Percentiles rank a stretch among this genome's conserved stretches.
These are phyloP conservation scores for Melieria omissa DNA, from an alignment of 2,888 invertebrate species.

Conservation along the genomic window DNA sequence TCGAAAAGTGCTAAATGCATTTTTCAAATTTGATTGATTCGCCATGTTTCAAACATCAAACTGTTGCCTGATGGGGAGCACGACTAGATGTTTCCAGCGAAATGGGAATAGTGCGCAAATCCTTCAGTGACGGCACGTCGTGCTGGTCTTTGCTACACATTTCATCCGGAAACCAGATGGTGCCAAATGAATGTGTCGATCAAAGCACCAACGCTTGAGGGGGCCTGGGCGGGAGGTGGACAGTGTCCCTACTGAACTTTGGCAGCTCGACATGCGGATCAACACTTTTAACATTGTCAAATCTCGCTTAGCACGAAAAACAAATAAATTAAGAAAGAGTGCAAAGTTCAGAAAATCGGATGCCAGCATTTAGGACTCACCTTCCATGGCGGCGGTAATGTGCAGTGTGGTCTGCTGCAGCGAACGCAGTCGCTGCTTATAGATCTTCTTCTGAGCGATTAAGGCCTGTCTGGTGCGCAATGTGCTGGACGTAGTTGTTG, in stretches of 20 bases:
- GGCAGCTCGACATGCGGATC: no score
- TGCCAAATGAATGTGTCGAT: slow-evolving; percentile 42
- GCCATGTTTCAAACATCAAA: slow-evolving; percentile 14
- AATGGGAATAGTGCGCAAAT: background rate
- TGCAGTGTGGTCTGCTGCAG: slow-evolving; percentile 69
- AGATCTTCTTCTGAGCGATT: slow-evolving; percentile 70
- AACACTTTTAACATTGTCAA: background rate
- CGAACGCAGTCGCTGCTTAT: slow-evolving; percentile 70
- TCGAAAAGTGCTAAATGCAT: slow-evolving; percentile 23
- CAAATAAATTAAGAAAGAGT: background rate
- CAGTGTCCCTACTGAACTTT: no score
- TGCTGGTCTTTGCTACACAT: background rate
- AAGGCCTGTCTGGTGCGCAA: slow-evolving; percentile 65
- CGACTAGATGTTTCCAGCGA: background rate
- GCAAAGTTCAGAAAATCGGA: background rate
- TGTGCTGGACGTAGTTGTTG: slow-evolving; percentile 34
- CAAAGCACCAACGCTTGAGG: slow-evolving; percentile 24
- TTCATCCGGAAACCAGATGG: slow-evolving; percentile 30
- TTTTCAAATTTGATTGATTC: slow-evolving; percentile 35
- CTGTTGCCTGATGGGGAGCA: background rate
- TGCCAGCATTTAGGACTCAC: slow-evolving; percentile 48
- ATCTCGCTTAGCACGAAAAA: background rate
- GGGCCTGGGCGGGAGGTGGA: no score
- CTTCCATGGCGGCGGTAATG: slow-evolving; percentile 63
- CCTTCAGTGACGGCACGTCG: background rate